Evolutionary conservation across 2,797 vertebrate genomes (phyloP).

Genomic region (Tokudaia muenninki): DNA sequence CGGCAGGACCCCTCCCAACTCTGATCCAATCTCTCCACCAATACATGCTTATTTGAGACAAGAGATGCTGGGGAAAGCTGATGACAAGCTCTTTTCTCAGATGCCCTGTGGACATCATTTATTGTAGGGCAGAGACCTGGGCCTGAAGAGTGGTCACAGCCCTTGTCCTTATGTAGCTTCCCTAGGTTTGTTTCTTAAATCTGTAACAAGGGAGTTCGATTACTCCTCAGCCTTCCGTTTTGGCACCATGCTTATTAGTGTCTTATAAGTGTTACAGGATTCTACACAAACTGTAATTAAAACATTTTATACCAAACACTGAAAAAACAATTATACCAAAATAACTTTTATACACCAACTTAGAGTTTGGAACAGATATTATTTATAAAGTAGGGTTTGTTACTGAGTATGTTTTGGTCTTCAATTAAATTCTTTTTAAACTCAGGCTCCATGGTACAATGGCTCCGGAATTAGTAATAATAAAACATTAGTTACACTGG

Average conservation of each 20-base stretch:
- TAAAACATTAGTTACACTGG: slow-evolving; percentile 66
- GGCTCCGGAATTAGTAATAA: slow-evolving; percentile 73
- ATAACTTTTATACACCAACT: slow-evolving; percentile 26
- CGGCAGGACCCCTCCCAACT: neutral
- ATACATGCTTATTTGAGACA: neutral
- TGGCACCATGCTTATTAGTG: neutral
- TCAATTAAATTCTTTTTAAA: slow-evolving; percentile 74
- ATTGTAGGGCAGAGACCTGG: neutral
- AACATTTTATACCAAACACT: neutral
- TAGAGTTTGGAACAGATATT: slow-evolving; percentile 69
- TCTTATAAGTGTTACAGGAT: neutral
- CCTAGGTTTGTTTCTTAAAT: neutral
- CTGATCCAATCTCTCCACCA: neutral
- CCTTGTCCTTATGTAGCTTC: neutral
- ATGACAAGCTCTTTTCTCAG: neutral
- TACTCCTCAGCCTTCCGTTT: neutral
- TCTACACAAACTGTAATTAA: neutral
- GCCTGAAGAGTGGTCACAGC: neutral
- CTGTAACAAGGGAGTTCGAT: neutral
- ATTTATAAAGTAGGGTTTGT: slow-evolving; percentile 69
- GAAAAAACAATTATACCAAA: slow-evolving; percentile 34
- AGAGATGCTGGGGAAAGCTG: neutral
- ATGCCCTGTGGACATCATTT: neutral
- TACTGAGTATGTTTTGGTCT: slow-evolving; percentile 69
- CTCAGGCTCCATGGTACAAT: slow-evolving; percentile 69